Conservation (phyloP, 92 coral and sea anemone species). For the Blastomussa wellsi region DNA sequence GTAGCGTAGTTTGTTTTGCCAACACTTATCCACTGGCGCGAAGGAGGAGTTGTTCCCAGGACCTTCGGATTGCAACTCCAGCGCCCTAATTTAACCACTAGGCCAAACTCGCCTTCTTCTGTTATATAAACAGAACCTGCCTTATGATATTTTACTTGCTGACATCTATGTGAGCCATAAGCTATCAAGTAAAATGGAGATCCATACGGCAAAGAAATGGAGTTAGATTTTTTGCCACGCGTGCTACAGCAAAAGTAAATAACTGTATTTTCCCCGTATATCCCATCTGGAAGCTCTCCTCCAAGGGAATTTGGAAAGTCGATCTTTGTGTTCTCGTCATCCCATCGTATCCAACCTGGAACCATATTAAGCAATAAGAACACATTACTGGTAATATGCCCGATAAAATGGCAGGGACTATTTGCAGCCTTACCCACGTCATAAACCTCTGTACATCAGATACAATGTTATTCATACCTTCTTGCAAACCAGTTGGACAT, state of each 20-base stretch:
- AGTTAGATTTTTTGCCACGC: constrained; percentile 59
- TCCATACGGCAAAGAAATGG: constrained; percentile 63
- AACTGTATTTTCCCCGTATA: constrained; percentile 75
- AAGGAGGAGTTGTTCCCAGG: neutral
- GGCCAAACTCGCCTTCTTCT: no score
- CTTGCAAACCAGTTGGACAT: constrained; percentile 73
- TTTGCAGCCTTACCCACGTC: neutral
- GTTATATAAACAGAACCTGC: constrained; percentile 24
- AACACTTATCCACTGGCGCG: no score
- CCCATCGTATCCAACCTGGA: constrained; percentile 87
- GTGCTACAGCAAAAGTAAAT: constrained; percentile 87
- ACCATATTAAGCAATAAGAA: neutral
- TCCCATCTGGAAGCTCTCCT: constrained; percentile 80
- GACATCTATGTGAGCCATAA: constrained; percentile 72
- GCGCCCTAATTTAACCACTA: no score
- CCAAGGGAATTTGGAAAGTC: constrained; percentile 67
- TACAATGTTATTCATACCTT: constrained; percentile 53
- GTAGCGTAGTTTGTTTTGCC: no score
- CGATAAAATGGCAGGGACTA: neutral
- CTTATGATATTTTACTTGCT: constrained; percentile 65
- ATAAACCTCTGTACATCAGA: neutral
- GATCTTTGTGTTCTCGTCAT: constrained; percentile 75
- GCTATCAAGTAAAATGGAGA: constrained; percentile 77
- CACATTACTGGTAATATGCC: neutral
- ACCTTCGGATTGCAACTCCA: neutral